Conservation (phyloP, 2,797 vertebrate genomes). For the Phaenicophaeus curvirostris region DNA sequence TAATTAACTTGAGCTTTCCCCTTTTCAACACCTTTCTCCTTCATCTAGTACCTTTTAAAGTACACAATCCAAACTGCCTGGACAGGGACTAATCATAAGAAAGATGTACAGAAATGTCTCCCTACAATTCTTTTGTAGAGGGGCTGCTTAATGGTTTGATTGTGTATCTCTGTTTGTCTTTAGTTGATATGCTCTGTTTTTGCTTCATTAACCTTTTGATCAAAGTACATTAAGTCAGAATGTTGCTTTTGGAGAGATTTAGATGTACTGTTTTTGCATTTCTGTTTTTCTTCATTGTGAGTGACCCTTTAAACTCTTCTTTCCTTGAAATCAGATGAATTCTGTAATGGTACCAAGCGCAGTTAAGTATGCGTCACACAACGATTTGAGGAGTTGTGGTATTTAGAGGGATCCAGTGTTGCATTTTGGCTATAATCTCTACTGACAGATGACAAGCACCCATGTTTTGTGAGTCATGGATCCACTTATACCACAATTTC, state of each 20-base stretch:
- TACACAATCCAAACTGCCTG: neutral
- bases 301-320: neutral
- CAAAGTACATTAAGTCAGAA: neutral
- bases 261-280: neutral
- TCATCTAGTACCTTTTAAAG: neutral
- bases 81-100: neutral
- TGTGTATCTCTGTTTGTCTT: neutral
- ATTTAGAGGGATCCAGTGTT: neutral
- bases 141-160: neutral
- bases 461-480: slow-evolving; percentile 48
- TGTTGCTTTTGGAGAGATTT: neutral
- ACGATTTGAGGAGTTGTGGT: neutral
- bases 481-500: slow-evolving; percentile 61
- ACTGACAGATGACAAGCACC: slow-evolving; percentile 45
- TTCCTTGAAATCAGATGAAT: slow-evolving; percentile 52
- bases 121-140: neutral
- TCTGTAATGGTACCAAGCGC: neutral
- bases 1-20: neutral
- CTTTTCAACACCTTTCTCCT: neutral
- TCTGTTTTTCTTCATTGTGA: neutral
- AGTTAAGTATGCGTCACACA: neutral
- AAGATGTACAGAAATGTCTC: neutral
- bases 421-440: slow-evolving; percentile 6
- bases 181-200: neutral
- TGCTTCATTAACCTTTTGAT: neutral